These are phyloP conservation scores for Carduelis carduelis DNA, from an alignment of 2,797 vertebrate genomes.

Conservation along the genomic window DNA sequence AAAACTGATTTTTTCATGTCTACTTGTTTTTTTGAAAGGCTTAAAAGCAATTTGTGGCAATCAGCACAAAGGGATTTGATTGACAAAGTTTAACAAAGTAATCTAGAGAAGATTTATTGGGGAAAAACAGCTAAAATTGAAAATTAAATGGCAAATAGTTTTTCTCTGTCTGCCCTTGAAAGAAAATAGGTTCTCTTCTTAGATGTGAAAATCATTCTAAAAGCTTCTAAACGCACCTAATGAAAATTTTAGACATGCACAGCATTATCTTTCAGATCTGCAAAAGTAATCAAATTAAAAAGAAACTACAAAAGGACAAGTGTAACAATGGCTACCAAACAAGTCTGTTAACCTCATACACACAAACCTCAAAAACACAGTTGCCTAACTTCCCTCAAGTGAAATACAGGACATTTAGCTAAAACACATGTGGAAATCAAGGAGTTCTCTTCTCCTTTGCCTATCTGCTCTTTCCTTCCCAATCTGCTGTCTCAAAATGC, in stretches of 20 bases:
- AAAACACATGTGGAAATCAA: not conserved
- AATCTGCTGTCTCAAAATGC: not conserved
- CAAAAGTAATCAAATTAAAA: not conserved
- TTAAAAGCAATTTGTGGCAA: slow-evolving; percentile 26
- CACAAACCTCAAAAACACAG: not conserved
- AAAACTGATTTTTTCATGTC: slow-evolving; percentile 9
- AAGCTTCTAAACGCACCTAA: not conserved
- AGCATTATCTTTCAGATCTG: not conserved
- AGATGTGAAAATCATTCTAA: not conserved
- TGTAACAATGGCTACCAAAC: not conserved
- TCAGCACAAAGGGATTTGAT: not conserved
- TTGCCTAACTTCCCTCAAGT: not conserved
- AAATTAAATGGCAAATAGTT: not conserved
- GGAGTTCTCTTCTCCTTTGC: not conserved
- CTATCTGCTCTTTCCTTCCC: not conserved
- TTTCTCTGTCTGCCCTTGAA: not conserved
- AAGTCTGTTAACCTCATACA: not conserved
- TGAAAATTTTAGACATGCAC: not conserved
- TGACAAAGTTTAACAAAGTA: not conserved
- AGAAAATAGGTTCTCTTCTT: not conserved
- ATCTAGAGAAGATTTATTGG: not conserved
- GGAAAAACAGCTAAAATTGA: not conserved
- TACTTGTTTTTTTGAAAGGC: slow-evolving; percentile 5
- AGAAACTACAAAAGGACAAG: not conserved
- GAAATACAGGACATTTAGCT: not conserved